A percentile compares a stretch with the other conserved stretches of the same genome.
Conservation (phyloP, 2,888 invertebrate species). For the Spodoptera exigua region DNA sequence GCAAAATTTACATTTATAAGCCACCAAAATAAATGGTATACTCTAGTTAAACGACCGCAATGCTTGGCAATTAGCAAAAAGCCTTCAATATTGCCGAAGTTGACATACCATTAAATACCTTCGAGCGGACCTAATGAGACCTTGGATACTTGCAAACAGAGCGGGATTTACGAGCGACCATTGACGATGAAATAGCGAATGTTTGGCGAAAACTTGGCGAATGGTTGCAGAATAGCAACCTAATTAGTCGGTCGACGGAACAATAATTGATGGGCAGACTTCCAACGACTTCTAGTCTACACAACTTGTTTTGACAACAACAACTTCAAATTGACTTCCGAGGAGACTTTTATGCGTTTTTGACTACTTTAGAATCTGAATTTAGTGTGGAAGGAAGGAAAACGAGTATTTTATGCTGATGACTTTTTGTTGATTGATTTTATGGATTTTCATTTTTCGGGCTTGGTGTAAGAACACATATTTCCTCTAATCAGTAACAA, state of each 20-base stretch:
- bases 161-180: constrained; percentile 52
- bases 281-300: constrained; percentile 35
- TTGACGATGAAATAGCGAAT: constrained; percentile 46
- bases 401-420: no score
- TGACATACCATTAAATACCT: constrained; percentile 44
- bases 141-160: constrained; percentile 45
- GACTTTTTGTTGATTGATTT: no score
- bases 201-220: constrained; percentile 23
- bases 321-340: constrained; percentile 38
- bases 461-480: no score
- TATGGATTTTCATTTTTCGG: no score
- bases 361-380: no score
- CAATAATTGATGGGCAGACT: constrained; percentile 48
- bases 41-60: constrained; percentile 11
- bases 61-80: constrained; percentile 41
- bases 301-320: constrained; percentile 48
- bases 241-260: constrained; percentile 46
- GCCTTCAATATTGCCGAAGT: constrained; percentile 41
- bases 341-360: constrained; percentile 34
- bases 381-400: no score
- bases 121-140: constrained; percentile 48
- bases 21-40: constrained; percentile 16
- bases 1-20: constrained; percentile 17
- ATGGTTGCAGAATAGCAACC: constrained; percentile 34
- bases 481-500: no score